These are phyloP conservation scores for Malurus leucopterus DNA, from an alignment of 2,797 vertebrate genomes.

Conservation along the genomic window DNA sequence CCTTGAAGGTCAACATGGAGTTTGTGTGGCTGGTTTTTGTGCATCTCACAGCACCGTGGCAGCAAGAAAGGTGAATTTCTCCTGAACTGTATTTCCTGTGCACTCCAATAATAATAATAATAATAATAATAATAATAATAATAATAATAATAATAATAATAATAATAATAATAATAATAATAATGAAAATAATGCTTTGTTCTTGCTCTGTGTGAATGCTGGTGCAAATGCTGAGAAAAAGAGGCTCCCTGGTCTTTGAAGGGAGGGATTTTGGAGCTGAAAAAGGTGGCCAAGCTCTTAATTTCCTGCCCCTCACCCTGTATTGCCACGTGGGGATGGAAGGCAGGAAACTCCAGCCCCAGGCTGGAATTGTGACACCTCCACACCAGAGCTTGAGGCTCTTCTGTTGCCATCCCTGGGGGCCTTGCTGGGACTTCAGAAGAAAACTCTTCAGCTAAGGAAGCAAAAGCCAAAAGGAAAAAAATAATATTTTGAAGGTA, in stretches of 20 bases:
- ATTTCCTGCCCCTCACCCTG: not conserved
- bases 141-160: too few species aligned
- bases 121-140: not conserved
- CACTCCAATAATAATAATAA: not conserved
- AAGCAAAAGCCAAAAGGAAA: not conserved
- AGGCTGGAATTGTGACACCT: not conserved
- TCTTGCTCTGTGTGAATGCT: not conserved
- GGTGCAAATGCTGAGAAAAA: not conserved
- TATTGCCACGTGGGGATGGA: fast-evolving
- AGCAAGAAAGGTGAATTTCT: not conserved
- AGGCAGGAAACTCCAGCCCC: not conserved
- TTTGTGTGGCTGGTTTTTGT: not conserved
- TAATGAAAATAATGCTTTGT: not conserved
- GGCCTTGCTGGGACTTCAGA: not conserved
- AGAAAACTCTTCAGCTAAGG: not conserved
- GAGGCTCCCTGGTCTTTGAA: not conserved
- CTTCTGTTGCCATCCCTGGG: not conserved
- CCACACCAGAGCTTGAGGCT: not conserved
- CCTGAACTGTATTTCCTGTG: not conserved
- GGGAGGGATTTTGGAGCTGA: not conserved
- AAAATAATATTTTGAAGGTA: not conserved
- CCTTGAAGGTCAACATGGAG: not conserved
- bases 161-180: not conserved
- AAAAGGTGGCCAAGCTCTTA: not conserved
- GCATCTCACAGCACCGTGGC: not conserved